These are phyloP conservation scores for Anastrepha ludens DNA, from an alignment of 1,140 invertebrate species.

Conservation along the genomic window DNA sequence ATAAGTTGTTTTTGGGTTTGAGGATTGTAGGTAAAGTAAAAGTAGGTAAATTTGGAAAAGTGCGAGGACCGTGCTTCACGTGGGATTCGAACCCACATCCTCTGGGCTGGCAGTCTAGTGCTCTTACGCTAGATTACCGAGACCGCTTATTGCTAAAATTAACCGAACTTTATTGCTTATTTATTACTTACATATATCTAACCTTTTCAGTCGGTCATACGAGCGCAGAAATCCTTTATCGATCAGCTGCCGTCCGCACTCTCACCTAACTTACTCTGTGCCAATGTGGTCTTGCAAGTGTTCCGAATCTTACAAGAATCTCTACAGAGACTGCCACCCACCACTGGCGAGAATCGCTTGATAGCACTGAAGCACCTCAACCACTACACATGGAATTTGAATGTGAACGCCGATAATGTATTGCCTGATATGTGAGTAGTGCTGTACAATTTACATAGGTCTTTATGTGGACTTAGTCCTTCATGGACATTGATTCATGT, in stretches of 20 bases:
- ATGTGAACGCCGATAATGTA: not conserved
- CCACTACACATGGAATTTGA: not conserved
- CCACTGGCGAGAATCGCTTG: slow-evolving; percentile 29
- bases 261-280: not conserved
- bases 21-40: too few species aligned
- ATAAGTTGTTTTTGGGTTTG: too few species aligned
- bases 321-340: not conserved
- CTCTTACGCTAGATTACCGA: too few species aligned
- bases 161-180: too few species aligned
- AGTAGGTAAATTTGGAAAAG: too few species aligned
- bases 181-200: not conserved
- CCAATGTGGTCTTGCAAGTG: not conserved
- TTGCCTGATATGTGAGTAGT: slow-evolving; percentile 25
- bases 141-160: too few species aligned
- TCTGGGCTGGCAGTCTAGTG: too few species aligned
- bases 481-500: too few species aligned
- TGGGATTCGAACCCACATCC: too few species aligned
- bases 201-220: not conserved
- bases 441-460: not conserved
- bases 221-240: slow-evolving; percentile 10
- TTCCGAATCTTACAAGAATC: slow-evolving; percentile 12
- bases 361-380: not conserved
- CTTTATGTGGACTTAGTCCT: not conserved
- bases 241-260: not conserved
- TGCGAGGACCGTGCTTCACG: too few species aligned